Base-by-base conservation (phyloP, 2,888 invertebrate genomes). In the Drosophila borborema region DNA sequence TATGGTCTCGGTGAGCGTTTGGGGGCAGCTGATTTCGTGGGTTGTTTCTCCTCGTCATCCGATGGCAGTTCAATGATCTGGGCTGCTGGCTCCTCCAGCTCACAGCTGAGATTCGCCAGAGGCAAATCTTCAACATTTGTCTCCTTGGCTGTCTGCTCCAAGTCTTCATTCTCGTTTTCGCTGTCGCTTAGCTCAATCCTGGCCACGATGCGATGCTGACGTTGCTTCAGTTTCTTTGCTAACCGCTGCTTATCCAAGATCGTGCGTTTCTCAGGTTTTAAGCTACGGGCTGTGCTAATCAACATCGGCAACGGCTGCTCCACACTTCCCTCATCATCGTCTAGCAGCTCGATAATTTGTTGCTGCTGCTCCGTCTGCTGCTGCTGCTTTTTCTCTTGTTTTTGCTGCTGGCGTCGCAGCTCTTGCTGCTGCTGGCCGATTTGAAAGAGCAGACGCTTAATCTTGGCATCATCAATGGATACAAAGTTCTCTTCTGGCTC, bases 401-500 rank as follows among this genome's bases (percentile, higher is more conserved):
- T 55, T 23, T 58, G 60, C 49, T 59, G 71, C n/a, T 62, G 82
- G 7, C 34, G 72, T 8, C 43, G 60, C 55, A 74, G 61, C 34
- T 86, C 81, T 46, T 89, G 82, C 31, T 90, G 86, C 41, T 91
- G 90, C 43, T 89, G 80, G 0, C 91, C 91, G 56, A 93, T 88
- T 56, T 89, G 88, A 60, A 91, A 72, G 1, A 93, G 81, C 62
- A 92, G 80, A 9, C 90, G 83, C 38, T 92, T 91, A 16, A 92
- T 91, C 72, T 93, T 93, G 16, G 84, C 90, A 81, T 93, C 92
- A 67, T 93, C 92, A 18, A 93, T 92, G 8, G 92, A 93, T 2
- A 93, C 91, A 67, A 92, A 93, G 73, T 92, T 92, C 77, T 93
- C 93, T 36, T 91, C 91, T 1, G 92, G 90, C 61, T 92, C 92